These are phyloP conservation scores for Megaustenia siamemsis DNA, from an alignment of 2,888 invertebrate species.

Conservation along the genomic window DNA sequence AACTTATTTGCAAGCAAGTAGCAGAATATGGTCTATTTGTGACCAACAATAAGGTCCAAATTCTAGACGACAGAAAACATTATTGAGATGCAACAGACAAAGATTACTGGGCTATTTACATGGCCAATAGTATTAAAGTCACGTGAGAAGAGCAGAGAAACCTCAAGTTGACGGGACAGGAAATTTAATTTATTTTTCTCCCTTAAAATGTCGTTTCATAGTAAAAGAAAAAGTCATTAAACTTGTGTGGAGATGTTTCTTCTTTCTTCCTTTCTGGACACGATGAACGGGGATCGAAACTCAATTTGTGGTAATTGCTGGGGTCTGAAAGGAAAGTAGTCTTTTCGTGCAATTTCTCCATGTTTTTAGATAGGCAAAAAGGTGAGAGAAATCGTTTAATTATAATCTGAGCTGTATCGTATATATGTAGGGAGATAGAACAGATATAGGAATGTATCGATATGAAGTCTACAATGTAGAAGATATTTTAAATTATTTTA, in stretches of 20 bases:
- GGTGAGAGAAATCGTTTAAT: constrained; percentile 16
- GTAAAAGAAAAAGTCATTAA: constrained; percentile 12
- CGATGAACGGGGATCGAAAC: constrained; percentile 39
- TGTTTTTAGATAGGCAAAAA: constrained; percentile 3
- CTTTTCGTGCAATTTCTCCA: constrained; percentile 27
- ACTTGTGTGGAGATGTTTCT: not conserved
- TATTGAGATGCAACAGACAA: not conserved
- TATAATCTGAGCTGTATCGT: constrained; percentile 9
- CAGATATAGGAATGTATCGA: not conserved
- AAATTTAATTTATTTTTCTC: constrained; percentile 31
- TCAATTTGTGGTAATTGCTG: constrained; percentile 45
- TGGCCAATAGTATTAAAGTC: not conserved
- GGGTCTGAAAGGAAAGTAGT: constrained; percentile 30
- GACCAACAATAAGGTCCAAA: not conserved
- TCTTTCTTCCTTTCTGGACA: not conserved
- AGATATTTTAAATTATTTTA: too few relatives aligned
- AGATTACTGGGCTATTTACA: not conserved
- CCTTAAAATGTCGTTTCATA: not conserved
- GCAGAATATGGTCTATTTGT: not conserved
- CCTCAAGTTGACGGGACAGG: not conserved
- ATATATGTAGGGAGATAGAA: not conserved
- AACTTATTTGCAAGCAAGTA: too few relatives aligned
- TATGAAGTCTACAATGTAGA: not conserved
- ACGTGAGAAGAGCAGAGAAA: not conserved
- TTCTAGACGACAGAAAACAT: not conserved